Conservation (phyloP, 2,888 invertebrate genomes). For the Theodoxus fluviatilis region DNA sequence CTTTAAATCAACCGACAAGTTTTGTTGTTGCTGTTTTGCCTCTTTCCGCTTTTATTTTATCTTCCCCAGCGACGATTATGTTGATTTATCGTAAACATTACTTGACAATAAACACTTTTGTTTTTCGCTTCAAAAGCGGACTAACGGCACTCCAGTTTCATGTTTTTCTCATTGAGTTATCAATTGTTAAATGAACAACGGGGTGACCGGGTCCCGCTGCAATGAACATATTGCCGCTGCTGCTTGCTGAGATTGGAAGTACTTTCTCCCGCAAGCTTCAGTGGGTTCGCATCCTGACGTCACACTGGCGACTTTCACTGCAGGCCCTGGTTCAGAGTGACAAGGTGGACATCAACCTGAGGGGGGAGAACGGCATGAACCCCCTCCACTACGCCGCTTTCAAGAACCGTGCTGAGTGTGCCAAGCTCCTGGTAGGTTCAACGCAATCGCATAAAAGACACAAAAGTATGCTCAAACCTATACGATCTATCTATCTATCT, state of each 20-base stretch:
- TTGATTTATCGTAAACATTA: too few species aligned
- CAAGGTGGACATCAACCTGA: slow-evolving; percentile 77
- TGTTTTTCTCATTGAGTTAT: not conserved
- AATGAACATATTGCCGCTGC: not conserved
- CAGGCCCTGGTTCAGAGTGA: slow-evolving; percentile 59
- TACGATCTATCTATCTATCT: too few species aligned
- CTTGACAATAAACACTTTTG: not conserved
- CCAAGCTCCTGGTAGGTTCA: slow-evolving; percentile 79
- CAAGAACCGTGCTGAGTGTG: slow-evolving; percentile 83
- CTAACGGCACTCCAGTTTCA: too few species aligned
- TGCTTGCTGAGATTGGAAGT: not conserved
- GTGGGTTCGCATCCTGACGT: too few species aligned
- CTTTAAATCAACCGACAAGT: too few species aligned
- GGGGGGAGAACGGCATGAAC: slow-evolving; percentile 81
- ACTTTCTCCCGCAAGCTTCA: not conserved
- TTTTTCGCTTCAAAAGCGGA: too few species aligned
- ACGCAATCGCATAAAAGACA: too few species aligned
- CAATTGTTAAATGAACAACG: not conserved
- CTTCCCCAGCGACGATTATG: too few species aligned
- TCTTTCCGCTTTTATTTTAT: too few species aligned
- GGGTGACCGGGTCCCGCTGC: too few species aligned
- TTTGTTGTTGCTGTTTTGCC: too few species aligned
- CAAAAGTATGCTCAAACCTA: too few species aligned
- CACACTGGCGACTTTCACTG: slow-evolving; percentile 8
- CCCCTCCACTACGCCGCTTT: slow-evolving; percentile 86